Conservation (phyloP, 1,140 invertebrate genomes). For the Drosophila eugracilis region DNA sequence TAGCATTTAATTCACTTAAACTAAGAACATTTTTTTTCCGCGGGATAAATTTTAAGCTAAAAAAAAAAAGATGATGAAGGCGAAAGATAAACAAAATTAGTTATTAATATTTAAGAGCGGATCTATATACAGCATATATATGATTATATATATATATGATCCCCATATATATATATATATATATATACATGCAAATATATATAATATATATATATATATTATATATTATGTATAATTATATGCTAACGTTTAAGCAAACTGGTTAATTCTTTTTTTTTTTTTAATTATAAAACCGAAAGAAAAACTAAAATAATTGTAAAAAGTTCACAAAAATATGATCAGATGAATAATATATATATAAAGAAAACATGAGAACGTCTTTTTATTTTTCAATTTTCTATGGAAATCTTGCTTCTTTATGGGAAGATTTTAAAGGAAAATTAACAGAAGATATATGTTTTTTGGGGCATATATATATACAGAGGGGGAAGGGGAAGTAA, state of each 20-base stretch:
- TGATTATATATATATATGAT: slow-evolving; percentile 29
- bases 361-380: slow-evolving; percentile 26
- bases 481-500: too few relatives aligned
- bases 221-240: slow-evolving; percentile 53
- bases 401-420: neutral
- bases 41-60: slow-evolving; percentile 51
- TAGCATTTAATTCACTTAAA: slow-evolving; percentile 61
- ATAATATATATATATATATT: slow-evolving; percentile 46
- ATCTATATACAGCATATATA: slow-evolving; percentile 44
- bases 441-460: too few relatives aligned
- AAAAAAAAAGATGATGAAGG: slow-evolving; percentile 9
- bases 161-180: slow-evolving; percentile 52
- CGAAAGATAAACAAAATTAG: slow-evolving; percentile 57
- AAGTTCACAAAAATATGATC: slow-evolving; percentile 82
- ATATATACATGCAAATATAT: slow-evolving; percentile 57
- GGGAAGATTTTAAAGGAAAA: neutral
- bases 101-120: slow-evolving; percentile 71
- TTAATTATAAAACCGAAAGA: slow-evolving; percentile 70
- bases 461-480: too few relatives aligned
- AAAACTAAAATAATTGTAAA: slow-evolving; percentile 82
- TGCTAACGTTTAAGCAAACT: slow-evolving; percentile 71
- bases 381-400: slow-evolving; percentile 25
- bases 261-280: slow-evolving; percentile 79
- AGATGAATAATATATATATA: slow-evolving; percentile 81
- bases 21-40: slow-evolving; percentile 59